Conservation (phyloP, 2,113 vertebrate species). For the Oncorhynchus masou region DNA sequence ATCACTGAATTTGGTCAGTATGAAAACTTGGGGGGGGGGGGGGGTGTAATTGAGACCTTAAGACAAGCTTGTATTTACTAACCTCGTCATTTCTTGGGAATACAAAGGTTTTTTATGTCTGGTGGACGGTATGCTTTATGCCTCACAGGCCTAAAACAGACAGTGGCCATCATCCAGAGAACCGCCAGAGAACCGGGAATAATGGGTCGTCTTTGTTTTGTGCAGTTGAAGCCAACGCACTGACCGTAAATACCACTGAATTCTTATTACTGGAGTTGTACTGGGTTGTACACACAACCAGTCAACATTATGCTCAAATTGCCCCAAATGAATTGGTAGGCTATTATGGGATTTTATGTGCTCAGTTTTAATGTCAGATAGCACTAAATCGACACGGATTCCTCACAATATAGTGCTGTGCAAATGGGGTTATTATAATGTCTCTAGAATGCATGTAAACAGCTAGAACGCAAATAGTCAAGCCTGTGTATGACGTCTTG, state of each 20-base stretch:
- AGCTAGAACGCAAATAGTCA: neutral
- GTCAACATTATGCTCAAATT: slow-evolving; percentile 9
- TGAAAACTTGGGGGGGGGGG: neutral
- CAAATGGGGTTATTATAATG: neutral
- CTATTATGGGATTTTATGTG: neutral
- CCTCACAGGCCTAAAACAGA: slow-evolving; percentile 55
- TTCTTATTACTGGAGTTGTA: slow-evolving; percentile 19
- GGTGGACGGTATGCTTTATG: slow-evolving; percentile 51
- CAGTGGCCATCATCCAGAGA: slow-evolving; percentile 49
- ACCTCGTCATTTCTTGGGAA: slow-evolving; percentile 35
- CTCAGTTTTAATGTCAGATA: neutral
- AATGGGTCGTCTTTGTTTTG: slow-evolving; percentile 69
- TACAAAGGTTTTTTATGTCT: slow-evolving; percentile 50
- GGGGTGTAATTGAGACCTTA: slow-evolving; percentile 17
- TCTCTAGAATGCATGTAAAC: neutral
- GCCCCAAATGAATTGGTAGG: neutral
- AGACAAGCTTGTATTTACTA: slow-evolving; percentile 11
- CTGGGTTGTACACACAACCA: neutral
- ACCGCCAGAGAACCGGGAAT: slow-evolving; percentile 47
- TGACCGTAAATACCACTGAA: slow-evolving; percentile 59
- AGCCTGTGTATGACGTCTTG: slow-evolving; percentile 1
- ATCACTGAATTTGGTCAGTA: neutral
- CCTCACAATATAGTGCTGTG: neutral
- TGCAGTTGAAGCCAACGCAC: slow-evolving; percentile 44
- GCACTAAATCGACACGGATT: neutral